phyloP scores from a whole-genome alignment of 1,140 invertebrate species.

The Bombus superbus region DNA sequence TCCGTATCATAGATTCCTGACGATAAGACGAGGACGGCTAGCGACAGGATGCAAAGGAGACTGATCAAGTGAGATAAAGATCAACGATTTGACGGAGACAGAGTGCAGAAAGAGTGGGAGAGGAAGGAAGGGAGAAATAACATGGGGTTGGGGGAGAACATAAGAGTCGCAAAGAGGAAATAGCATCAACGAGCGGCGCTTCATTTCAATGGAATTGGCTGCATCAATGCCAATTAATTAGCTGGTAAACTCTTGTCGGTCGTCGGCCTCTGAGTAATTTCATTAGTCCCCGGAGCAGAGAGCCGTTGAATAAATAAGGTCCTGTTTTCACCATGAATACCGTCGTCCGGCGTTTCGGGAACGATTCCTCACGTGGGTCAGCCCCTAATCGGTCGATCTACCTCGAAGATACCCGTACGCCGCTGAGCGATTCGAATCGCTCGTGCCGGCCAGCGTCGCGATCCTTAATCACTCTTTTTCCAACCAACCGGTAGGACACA shows the following conservation, averaged over 20 bases:
- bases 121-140: neutral
- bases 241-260: slow-evolving; percentile 55
- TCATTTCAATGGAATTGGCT: slow-evolving; percentile 68
- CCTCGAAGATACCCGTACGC: neutral
- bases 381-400: slow-evolving; percentile 23
- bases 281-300: slow-evolving; percentile 53
- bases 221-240: slow-evolving; percentile 76
- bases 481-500: neutral
- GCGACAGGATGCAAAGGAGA: slow-evolving; percentile 8
- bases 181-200: slow-evolving; percentile 50
- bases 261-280: slow-evolving; percentile 58
- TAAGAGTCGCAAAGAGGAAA: slow-evolving; percentile 37
- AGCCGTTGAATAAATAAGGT: slow-evolving; percentile 61
- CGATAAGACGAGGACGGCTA: neutral
- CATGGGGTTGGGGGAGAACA: neutral
- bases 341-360: slow-evolving; percentile 53
- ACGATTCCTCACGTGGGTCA: slow-evolving; percentile 43
- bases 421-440: neutral
- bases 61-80: neutral
- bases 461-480: slow-evolving; percentile 23
- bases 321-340: slow-evolving; percentile 61
- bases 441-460: neutral
- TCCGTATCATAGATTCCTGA: slow-evolving; percentile 16
- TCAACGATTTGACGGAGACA: neutral
- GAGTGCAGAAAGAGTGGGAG: neutral